phyloP scores from a whole-genome alignment of 1,140 invertebrate genomes.

The Cotesia typhae region DNA sequence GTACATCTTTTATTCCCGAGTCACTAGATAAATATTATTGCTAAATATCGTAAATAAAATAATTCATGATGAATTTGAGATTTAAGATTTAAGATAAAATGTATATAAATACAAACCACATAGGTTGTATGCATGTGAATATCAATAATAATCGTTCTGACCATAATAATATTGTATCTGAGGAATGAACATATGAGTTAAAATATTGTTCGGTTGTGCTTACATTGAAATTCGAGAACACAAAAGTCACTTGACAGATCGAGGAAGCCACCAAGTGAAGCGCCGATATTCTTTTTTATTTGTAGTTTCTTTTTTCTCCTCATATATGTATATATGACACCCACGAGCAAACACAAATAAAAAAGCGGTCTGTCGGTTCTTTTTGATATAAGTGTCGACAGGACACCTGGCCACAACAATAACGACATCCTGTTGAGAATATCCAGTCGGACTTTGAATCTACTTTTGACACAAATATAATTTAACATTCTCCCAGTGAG shows the following conservation, averaged over 20 bases:
- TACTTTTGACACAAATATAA: constrained; percentile 2
- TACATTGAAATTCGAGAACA: constrained; percentile 9
- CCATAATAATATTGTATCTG: background rate
- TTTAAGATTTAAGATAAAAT: too few species aligned
- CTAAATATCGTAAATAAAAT: too few species aligned
- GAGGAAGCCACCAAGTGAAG: background rate
- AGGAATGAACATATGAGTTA: background rate
- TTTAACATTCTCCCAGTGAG: background rate
- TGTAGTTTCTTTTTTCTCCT: constrained; percentile 21
- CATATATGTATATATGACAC: constrained; percentile 18
- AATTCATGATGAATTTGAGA: too few species aligned
- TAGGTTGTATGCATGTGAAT: too few species aligned
- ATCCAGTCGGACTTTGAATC: constrained; percentile 13
- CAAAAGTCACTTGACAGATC: constrained; percentile 36
- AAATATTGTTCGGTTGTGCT: background rate
- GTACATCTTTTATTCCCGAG: background rate
- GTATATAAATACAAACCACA: too few species aligned
- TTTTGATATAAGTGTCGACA: constrained; percentile 46
- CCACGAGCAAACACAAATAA: constrained; percentile 12
- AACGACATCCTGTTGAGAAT: constrained; percentile 42
- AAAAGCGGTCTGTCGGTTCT: constrained; percentile 32
- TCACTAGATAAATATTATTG: too few species aligned
- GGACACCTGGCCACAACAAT: constrained; percentile 50
- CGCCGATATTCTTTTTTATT: constrained; percentile 2
- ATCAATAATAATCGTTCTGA: background rate